Evolutionary conservation across 2,113 vertebrate species (phyloP), one percentile per base, ranked within the genome.

Genomic region (Tychaedon coryphoeus): DNA sequence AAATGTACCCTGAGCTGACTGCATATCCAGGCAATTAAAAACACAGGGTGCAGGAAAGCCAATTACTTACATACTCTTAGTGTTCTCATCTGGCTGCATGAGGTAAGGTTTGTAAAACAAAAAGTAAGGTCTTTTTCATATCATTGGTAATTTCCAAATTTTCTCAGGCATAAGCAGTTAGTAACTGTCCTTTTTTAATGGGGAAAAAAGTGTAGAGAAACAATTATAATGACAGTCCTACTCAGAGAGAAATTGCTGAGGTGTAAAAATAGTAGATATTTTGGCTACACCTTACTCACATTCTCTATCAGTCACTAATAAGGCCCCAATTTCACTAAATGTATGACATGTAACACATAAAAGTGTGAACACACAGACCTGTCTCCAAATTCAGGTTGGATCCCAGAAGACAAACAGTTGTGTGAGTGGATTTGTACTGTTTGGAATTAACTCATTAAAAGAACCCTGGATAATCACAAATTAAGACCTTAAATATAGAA

Each of bases 11-110:
- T 67, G 31, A 95, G n/a, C 45, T 93, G 74, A 89, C 71, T 94
- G 81, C 78, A 94, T 76, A 95, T 87, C 81, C 84, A 94, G 56
- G 78, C 90, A 92, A 94, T 95, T 96, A 93, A 96, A 93, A 96
- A 82, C 79, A 93, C 2, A 2, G 60, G 85, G 87, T 62, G 64
- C 71, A 90, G 61, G 67, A 94, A 95, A 96, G 77, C 69, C 75
- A 96, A 97, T 94, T 95, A 96, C 73, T 82, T 58, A 91, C 43
- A 77, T 64, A 77, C 33, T 58, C 70, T 45, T 50, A 85, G 45
- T 78, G 69, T 77, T 92, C 74, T 92, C 79, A 96, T 85, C 65
- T 95, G 91, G 72, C 71, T 89, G 86, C 58, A 48, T 72, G 61
- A 96, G 74, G 87, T 56, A 88, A 85, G 45, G 64, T 69, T 92